Evolutionary conservation across 1,140 invertebrate genomes (phyloP).

Genomic region (Neelides sp.): DNA sequence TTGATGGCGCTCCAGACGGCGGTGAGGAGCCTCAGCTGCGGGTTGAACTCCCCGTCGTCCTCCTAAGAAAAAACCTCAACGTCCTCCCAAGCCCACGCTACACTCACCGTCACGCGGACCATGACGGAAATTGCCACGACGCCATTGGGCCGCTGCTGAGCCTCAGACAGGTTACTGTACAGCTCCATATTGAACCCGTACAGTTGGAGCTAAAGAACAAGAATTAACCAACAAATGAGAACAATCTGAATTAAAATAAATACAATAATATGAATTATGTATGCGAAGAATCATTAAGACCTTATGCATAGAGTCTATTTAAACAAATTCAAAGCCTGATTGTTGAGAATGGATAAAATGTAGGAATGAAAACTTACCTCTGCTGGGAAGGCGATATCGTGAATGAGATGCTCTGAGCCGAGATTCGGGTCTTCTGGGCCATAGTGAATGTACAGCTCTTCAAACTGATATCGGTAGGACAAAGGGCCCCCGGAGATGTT

Average conservation of each 20-base stretch:
- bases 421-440: slow-evolving; percentile 69
- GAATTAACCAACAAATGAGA: too few relatives aligned
- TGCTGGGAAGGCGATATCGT: slow-evolving; percentile 79
- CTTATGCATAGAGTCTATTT: too few relatives aligned
- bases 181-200: slow-evolving; percentile 76
- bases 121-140: slow-evolving; percentile 76
- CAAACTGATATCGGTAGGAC: slow-evolving; percentile 88
- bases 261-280: too few relatives aligned
- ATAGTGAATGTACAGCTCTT: slow-evolving; percentile 79
- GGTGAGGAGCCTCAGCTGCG: too few relatives aligned
- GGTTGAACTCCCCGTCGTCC: too few relatives aligned
- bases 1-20: too few relatives aligned
- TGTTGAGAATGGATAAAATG: too few relatives aligned
- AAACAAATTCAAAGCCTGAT: too few relatives aligned
- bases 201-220: slow-evolving; percentile 31
- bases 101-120: slow-evolving; percentile 54
- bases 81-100: too few relatives aligned
- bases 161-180: slow-evolving; percentile 81
- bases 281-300: too few relatives aligned
- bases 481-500: slow-evolving; percentile 87
- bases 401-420: slow-evolving; percentile 82
- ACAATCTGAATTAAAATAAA: too few relatives aligned
- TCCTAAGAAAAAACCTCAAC: too few relatives aligned
- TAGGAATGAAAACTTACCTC: slow-evolving; percentile 54
- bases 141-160: slow-evolving; percentile 73